Percentiles rank a stretch among this genome's conserved stretches.
Evolutionary conservation across 2,888 invertebrate species (phyloP).

Genomic region (Physocephala rufipes): DNA sequence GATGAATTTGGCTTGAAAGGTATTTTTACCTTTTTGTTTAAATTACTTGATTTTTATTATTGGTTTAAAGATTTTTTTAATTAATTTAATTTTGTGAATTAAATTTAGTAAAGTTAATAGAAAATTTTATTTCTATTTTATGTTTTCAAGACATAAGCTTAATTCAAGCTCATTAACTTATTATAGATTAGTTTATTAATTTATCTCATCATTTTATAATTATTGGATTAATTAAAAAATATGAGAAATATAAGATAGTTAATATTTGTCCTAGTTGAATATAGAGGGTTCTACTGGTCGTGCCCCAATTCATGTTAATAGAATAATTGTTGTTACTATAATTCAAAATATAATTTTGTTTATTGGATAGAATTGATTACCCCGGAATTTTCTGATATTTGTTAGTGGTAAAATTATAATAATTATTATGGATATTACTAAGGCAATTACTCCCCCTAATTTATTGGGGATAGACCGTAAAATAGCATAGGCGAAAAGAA

Average conservation of each 20-base stretch:
- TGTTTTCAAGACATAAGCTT: conserved; percentile 78
- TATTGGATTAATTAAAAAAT: conserved; percentile 69
- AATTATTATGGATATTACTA: conserved; percentile 72
- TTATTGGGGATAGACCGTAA: conserved; percentile 83
- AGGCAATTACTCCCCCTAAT: conserved; percentile 73
- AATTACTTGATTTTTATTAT: conserved; percentile 70
- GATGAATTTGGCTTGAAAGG: conserved; percentile 74
- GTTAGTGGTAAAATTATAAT: conserved; percentile 72
- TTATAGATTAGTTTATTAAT: conserved; percentile 61
- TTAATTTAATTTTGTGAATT: no score
- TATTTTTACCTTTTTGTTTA: conserved; percentile 46
- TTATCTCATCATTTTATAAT: conserved; percentile 70
- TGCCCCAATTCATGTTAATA: conserved; percentile 79
- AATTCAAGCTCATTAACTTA: conserved; percentile 74
- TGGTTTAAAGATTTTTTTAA: conserved; percentile 65
- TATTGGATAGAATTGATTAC: conserved; percentile 71
- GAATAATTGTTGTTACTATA: conserved; percentile 68
- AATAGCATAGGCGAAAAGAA: conserved; percentile 84
- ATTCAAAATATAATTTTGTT: conserved; percentile 72
- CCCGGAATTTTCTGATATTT: conserved; percentile 70
- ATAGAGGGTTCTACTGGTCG: conserved; percentile 76
- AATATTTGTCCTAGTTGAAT: conserved; percentile 71
- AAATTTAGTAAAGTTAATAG: no score
- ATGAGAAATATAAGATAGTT: conserved; percentile 71
- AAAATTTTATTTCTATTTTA: conserved; percentile 64